Evolutionary conservation across 2,797 vertebrate species (phyloP).

Genomic region (Rhyacichthys aspro): DNA sequence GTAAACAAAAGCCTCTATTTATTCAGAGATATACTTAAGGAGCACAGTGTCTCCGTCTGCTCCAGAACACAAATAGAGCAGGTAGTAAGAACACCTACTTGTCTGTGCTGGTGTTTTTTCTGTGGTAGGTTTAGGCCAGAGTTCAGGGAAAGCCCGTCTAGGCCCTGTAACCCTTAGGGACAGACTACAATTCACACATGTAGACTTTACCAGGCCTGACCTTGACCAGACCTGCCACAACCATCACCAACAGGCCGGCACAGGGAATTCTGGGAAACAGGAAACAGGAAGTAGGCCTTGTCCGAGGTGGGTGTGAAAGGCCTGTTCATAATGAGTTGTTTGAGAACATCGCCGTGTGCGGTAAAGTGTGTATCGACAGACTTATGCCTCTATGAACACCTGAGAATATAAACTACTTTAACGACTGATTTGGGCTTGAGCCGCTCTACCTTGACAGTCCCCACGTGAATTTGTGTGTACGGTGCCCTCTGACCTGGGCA

Average conservation of each 20-base stretch:
- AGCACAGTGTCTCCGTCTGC: constrained; percentile 48
- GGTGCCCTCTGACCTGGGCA: constrained; percentile 35
- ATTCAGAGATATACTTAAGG: constrained; percentile 38
- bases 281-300: constrained; percentile 70
- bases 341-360: constrained; percentile 45
- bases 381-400: constrained; percentile 4
- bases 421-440: constrained; percentile 34
- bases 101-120: constrained; percentile 35
- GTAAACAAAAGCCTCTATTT: constrained; percentile 67
- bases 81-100: constrained; percentile 42
- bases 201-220: constrained; percentile 68
- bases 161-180: constrained; percentile 62
- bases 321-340: constrained; percentile 46
- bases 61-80: constrained; percentile 6
- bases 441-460: constrained; percentile 4
- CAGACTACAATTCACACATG: constrained; percentile 41
- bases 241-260: constrained; percentile 67
- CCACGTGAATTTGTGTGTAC: constrained; percentile 19
- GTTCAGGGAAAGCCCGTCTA: constrained; percentile 68
- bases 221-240: constrained; percentile 73
- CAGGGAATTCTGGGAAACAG: constrained; percentile 72
- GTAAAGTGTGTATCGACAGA: constrained; percentile 31
- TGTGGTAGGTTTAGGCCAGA: constrained; percentile 62
- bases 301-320: constrained; percentile 49
- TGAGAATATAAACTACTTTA: constrained; percentile 56